Evolutionary conservation across 2,113 vertebrate genomes (phyloP).

Genomic region (Casuarius casuarius): DNA sequence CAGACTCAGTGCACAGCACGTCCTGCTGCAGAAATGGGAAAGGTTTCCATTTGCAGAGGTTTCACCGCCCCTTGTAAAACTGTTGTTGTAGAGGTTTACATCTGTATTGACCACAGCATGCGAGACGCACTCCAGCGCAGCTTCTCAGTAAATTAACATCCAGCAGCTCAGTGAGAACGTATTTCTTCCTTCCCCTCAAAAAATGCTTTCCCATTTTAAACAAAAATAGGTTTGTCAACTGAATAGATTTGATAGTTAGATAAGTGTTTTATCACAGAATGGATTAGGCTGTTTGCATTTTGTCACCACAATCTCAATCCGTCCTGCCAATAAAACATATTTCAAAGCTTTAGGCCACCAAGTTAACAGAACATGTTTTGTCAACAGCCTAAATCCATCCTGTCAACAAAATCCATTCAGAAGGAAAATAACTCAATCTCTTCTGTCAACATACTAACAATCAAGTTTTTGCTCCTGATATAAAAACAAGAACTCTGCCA

Average conservation of each 20-base stretch:
- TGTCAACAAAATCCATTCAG: constrained; percentile 55
- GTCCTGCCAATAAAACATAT: constrained; percentile 53
- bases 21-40: rapidly evolving
- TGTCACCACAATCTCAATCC: constrained; percentile 50
- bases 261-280: constrained; percentile 57
- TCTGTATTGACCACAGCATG: neutral
- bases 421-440: constrained; percentile 61
- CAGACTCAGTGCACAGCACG: rapidly evolving
- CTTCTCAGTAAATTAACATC: neutral
- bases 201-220: constrained; percentile 8
- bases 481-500: neutral
- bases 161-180: neutral
- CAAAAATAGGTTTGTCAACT: constrained; percentile 44
- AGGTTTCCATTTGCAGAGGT: neutral
- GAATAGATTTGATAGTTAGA: constrained; percentile 34
- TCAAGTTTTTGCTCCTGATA: too few relatives aligned
- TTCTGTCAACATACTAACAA: constrained; percentile 44
- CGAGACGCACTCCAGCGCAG: neutral
- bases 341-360: constrained; percentile 35
- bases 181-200: neutral
- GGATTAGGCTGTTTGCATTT: constrained; percentile 68
- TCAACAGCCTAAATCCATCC: constrained; percentile 62
- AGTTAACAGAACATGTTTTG: constrained; percentile 15
- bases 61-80: neutral
- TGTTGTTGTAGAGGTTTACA: neutral